Conservation (phyloP, 2,888 invertebrate species). For the Spodoptera littoralis region DNA sequence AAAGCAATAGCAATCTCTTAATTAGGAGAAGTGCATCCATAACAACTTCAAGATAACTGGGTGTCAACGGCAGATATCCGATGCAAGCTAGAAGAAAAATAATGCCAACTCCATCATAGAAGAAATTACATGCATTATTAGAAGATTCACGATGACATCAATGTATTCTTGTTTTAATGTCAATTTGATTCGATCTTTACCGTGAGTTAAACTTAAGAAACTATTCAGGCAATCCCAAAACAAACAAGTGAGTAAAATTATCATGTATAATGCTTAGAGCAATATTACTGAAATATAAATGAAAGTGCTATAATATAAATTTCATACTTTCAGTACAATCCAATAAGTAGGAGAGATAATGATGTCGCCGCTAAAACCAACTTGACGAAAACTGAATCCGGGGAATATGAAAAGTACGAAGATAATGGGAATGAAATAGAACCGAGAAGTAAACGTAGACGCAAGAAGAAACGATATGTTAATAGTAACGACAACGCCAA, state of each 20-base stretch:
- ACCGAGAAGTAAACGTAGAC: neutral
- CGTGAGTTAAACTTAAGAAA: neutral
- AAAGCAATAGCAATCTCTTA: too few species aligned
- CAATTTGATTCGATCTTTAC: neutral
- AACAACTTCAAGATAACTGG: too few species aligned
- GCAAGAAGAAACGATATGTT: neutral
- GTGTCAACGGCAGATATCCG: too few species aligned
- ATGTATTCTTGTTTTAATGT: too few species aligned
- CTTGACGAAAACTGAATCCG: too few species aligned
- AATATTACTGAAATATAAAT: neutral
- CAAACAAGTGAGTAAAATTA: slow-evolving; percentile 12
- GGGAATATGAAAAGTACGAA: neutral
- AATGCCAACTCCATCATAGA: too few species aligned
- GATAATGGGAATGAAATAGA: neutral
- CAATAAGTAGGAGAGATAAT: too few species aligned
- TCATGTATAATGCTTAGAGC: neutral
- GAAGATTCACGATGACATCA: too few species aligned
- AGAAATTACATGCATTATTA: too few species aligned
- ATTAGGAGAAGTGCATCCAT: too few species aligned
- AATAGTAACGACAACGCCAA: neutral
- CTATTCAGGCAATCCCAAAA: slow-evolving; percentile 17
- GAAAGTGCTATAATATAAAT: neutral
- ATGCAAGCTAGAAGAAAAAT: too few species aligned
- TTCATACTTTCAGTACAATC: slow-evolving; percentile 22
- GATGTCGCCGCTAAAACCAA: too few species aligned